Base-by-base conservation (phyloP, 2,888 invertebrate genomes). In the Epistrophella euchroma region DNA sequence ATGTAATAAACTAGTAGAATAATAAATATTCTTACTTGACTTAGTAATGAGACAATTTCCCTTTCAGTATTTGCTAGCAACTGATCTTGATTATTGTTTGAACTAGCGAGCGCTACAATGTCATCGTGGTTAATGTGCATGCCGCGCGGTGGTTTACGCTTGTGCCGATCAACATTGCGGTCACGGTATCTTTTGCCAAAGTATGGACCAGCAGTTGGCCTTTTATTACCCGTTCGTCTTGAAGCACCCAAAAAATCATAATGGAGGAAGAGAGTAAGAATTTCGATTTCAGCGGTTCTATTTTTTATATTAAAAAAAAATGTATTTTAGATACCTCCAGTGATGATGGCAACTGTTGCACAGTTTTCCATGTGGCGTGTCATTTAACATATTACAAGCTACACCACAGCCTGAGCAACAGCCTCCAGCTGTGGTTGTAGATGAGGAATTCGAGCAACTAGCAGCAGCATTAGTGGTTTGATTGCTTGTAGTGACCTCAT, bases 61-160 rank as follows among this genome's bases (percentile, higher is more conserved):
- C 97, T 95, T 93, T 98, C 98, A 95, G 98, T 96, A 90, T 97
- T 96, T 93, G 96, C 96, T 91, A 99, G 95, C 93, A 98, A 96
- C 91, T 96, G 95, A 89, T 97, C 96, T 91, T 91, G 91, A 90
- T 90, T 91, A 88, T 89, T 89, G 88, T 90, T 91, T 84, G 91
- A 90, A 88, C 90, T 90, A 86, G 98, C 98, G 94, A 99, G 95
- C 90, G 97, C 96, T 89, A 97, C 96, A 93, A 99, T 95, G 94
- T 98, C 98, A 93, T 98, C 98, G 93, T 98, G 97, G 95, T 98
- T 98, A 94, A 99, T 97, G 94, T 97, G 97, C 96, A 99, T 98
- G 93, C 98, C 98, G 90, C 97, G 96, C 87, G 98, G 98, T 90
- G 98, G 97, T 92, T 97, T 97, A 91, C 98, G 96, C 93, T 95